phyloP scores from a whole-genome alignment of 2,797 vertebrate species.

The Enteromius anoplus region DNA sequence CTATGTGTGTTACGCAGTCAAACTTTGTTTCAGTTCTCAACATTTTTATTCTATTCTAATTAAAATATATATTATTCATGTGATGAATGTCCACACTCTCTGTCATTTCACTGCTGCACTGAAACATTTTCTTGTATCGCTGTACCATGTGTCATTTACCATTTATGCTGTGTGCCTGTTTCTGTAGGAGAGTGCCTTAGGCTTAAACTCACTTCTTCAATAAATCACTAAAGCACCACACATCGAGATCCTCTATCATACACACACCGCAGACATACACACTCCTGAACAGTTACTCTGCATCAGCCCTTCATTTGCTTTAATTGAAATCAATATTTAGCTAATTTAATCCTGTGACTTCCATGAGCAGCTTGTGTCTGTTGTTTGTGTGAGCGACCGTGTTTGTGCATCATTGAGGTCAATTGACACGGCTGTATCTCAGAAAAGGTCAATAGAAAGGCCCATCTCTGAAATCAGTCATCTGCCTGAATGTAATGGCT shows the following conservation, averaged over 20 bases:
- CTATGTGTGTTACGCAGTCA: not conserved
- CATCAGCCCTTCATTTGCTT: conserved; percentile 30
- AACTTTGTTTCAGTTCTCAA: conserved; percentile 5
- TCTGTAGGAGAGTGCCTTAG: conserved; percentile 2
- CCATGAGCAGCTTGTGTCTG: conserved; percentile 7
- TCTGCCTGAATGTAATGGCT: conserved; percentile 21
- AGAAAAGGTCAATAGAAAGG: conserved; percentile 32
- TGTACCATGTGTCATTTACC: conserved; percentile 16
- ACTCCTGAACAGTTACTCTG: conserved; percentile 10
- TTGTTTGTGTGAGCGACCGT: conserved; percentile 1
- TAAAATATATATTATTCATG: conserved; percentile 30
- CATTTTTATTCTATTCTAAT: not conserved
- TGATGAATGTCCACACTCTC: conserved; percentile 9
- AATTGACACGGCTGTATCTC: conserved; percentile 10
- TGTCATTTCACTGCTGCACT: conserved; percentile 7
- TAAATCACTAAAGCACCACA: conserved; percentile 31
- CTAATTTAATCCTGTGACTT: conserved; percentile 32
- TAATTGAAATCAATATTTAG: conserved; percentile 36
- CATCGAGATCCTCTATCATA: not conserved
- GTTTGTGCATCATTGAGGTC: conserved; percentile 37
- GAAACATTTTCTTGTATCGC: conserved; percentile 2
- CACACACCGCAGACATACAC: not conserved
- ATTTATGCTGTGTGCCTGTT: conserved; percentile 9
- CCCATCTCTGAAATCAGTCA: conserved; percentile 19
- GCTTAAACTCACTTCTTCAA: conserved; percentile 2